Evolutionary conservation across 2,113 vertebrate species (phyloP).

Genomic region (Bubo scandiacus): DNA sequence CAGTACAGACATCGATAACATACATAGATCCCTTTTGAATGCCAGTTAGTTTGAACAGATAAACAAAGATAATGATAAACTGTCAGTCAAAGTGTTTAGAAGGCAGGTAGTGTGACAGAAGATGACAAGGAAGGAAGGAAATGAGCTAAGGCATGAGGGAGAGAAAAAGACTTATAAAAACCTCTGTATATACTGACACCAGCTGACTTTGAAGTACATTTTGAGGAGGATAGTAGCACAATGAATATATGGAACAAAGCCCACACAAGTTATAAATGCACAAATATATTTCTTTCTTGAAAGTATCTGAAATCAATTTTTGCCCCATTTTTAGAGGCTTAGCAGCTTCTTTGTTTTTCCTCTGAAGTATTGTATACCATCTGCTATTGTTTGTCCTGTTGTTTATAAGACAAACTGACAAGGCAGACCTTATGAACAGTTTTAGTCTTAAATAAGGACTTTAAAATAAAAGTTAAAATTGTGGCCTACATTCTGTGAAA

Average conservation of each 20-base stretch:
- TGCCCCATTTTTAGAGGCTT: not conserved
- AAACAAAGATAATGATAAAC: conserved; percentile 22
- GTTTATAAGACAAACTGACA: not conserved
- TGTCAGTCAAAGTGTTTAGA: not conserved
- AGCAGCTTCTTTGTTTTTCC: not conserved
- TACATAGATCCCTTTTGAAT: not conserved
- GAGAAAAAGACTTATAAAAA: not conserved
- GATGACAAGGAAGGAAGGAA: not conserved
- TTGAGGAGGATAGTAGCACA: not conserved
- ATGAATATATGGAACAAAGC: not conserved
- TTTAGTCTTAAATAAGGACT: not conserved
- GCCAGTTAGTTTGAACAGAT: not conserved
- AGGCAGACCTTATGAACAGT: not conserved
- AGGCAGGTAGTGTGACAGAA: not conserved
- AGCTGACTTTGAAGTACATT: not conserved
- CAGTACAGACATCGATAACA: not conserved
- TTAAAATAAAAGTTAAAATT: not conserved
- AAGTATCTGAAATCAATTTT: not conserved
- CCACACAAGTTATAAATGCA: not conserved
- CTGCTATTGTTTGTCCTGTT: not conserved
- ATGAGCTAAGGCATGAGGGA: not conserved
- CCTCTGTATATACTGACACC: not conserved
- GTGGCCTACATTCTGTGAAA: not conserved
- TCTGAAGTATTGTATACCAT: not conserved
- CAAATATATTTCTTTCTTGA: not conserved